Evolutionary conservation across 2,888 invertebrate species (phyloP).

Genomic region (Osmoderma eremita): DNA sequence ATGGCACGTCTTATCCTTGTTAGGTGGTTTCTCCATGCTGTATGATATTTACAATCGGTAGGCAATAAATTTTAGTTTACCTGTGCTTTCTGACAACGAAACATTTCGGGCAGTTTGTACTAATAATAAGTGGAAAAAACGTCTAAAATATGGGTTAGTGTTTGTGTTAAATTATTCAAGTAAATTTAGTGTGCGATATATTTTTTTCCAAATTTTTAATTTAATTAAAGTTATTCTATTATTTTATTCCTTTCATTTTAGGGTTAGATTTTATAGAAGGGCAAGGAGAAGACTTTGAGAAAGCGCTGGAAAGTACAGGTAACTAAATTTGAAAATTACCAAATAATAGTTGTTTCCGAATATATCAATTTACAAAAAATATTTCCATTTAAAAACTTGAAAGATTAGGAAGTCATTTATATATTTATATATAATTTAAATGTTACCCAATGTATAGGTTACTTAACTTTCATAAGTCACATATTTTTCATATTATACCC

Average conservation of each 20-base stretch:
- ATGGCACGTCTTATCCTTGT: slow-evolving; percentile 55
- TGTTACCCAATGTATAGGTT: slow-evolving; percentile 11
- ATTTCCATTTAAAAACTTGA: no score
- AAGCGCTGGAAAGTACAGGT: slow-evolving; percentile 78
- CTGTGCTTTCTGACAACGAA: slow-evolving; percentile 34
- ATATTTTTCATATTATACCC: not conserved
- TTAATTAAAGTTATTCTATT: not conserved
- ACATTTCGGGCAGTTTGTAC: slow-evolving; percentile 37
- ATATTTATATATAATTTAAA: slow-evolving; percentile 32
- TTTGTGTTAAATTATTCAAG: slow-evolving; percentile 14
- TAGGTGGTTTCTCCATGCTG: slow-evolving; percentile 54
- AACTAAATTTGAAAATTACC: slow-evolving; percentile 51
- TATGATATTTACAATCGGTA: slow-evolving; percentile 55
- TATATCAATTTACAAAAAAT: no score
- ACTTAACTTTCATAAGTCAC: slow-evolving; percentile 15
- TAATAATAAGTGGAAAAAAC: slow-evolving; percentile 39
- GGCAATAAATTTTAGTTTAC: slow-evolving; percentile 54
- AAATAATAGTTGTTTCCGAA: slow-evolving; percentile 12
- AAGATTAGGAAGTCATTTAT: no score
- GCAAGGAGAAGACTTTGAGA: slow-evolving; percentile 79
- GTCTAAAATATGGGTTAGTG: slow-evolving; percentile 49
- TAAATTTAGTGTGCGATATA: not conserved
- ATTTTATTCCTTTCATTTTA: slow-evolving; percentile 58
- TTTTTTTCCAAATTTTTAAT: not conserved
- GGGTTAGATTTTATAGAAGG: slow-evolving; percentile 78